A percentile compares a stretch with the other conserved stretches of the same genome.
Evolutionary conservation across 2,797 vertebrate species (phyloP).

Genomic region (Brachyrhaphis roseni): DNA sequence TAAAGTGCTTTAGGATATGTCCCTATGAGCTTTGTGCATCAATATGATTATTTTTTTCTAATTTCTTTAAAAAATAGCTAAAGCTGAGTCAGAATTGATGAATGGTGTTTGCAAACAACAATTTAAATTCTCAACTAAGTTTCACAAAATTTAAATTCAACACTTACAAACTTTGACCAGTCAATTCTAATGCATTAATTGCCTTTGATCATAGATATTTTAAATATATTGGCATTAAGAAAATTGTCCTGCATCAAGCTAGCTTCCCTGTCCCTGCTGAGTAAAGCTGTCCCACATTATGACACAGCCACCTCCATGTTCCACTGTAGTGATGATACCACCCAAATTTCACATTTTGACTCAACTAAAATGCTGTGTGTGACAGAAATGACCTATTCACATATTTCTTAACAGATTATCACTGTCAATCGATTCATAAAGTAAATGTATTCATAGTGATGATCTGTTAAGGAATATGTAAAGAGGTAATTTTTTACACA

Average conservation of each 20-base stretch:
- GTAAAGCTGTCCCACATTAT: background rate
- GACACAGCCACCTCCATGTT: background rate
- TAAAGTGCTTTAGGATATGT: background rate
- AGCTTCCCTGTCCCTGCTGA: background rate
- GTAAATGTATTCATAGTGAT: background rate
- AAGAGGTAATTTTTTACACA: background rate
- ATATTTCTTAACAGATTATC: background rate
- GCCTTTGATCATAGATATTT: background rate
- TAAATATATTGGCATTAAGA: background rate
- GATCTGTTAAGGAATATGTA: background rate
- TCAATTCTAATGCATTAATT: background rate
- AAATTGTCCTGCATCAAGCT: background rate
- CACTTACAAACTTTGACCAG: background rate
- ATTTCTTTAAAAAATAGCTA: background rate
- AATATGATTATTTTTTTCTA: background rate
- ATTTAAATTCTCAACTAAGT: background rate
- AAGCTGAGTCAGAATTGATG: background rate
- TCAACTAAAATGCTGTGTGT: background rate
- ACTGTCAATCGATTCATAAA: background rate
- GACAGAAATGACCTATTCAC: background rate
- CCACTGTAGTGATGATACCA: background rate
- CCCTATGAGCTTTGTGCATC: background rate
- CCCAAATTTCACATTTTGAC: background rate
- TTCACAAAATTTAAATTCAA: background rate
- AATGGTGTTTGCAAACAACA: background rate